These are phyloP conservation scores for Tenthredo notha DNA, from an alignment of 2,888 invertebrate species.

Conservation along the genomic window DNA sequence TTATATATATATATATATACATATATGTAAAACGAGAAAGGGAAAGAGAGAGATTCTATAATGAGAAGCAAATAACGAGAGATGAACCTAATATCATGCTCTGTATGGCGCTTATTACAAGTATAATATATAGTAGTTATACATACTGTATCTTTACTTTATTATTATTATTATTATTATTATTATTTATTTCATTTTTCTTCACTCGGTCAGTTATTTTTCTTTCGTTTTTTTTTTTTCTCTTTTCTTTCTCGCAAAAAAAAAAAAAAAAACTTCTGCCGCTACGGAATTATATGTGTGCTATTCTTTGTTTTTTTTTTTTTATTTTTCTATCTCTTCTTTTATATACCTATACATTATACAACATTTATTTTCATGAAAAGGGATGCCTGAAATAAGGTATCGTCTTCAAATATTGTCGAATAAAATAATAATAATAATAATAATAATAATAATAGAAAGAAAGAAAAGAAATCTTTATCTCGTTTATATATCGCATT, in stretches of 20 bases:
- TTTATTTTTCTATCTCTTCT: no score
- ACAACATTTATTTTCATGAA: no score
- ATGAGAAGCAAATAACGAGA: slow-evolving; percentile 45
- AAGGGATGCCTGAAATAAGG: neutral
- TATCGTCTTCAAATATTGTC: neutral
- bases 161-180: neutral
- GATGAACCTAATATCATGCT: slow-evolving; percentile 39
- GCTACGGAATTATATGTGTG: no score
- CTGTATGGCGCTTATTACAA: slow-evolving; percentile 39
- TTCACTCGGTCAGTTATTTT: no score
- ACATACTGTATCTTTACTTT: neutral
- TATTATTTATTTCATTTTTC: neutral
- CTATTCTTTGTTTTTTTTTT: no score
- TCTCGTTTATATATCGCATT: neutral
- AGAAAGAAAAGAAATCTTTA: neutral
- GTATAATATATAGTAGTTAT: neutral
- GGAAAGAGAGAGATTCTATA: neutral
- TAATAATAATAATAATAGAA: neutral
- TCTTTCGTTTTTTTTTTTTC: neutral
- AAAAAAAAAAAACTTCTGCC: no score
- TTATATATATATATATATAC: neutral
- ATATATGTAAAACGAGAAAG: neutral
- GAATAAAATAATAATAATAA: neutral
- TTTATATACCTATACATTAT: no score
- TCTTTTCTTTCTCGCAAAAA: neutral